Conservation (phyloP, 2,797 vertebrate species). For the Momotus momota region DNA sequence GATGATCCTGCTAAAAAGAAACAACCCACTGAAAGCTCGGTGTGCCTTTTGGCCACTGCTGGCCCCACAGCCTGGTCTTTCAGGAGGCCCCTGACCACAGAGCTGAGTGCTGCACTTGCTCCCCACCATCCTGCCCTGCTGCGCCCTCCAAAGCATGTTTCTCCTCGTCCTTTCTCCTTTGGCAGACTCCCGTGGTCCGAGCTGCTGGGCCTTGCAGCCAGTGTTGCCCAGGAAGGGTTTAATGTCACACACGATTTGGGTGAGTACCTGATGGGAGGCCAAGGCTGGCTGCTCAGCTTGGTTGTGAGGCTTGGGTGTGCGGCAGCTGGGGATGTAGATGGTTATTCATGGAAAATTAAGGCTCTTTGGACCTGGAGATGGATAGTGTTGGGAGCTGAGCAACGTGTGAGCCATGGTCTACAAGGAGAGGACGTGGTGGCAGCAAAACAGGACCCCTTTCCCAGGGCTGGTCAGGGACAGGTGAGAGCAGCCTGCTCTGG, state of each 20-base stretch:
- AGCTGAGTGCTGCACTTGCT: background rate
- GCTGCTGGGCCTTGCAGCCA: slow-evolving; percentile 86
- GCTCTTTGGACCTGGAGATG: background rate
- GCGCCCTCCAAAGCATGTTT: background rate
- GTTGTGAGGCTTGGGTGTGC: fast-evolving
- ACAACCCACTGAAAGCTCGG: background rate
- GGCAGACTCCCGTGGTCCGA: slow-evolving; percentile 90
- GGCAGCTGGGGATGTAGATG: background rate
- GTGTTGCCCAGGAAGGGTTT: slow-evolving; percentile 91
- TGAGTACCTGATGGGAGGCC: slow-evolving; percentile 70
- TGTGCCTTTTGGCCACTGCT: background rate
- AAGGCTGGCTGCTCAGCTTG: background rate
- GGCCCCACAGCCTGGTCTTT: background rate
- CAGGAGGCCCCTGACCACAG: background rate
- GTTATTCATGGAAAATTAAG: background rate
- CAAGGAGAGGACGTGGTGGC: fast-evolving
- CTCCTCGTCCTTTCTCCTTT: slow-evolving; percentile 6
- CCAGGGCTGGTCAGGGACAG: background rate
- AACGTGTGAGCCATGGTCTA: fast-evolving
- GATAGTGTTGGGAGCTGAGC: background rate
- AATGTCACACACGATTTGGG: slow-evolving; percentile 96
- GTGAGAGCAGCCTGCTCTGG: background rate
- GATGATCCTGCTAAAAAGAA: background rate
- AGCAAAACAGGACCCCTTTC: background rate
- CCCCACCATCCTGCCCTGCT: background rate